Evolutionary conservation across 1,140 invertebrate species (phyloP).

Genomic region (Penaeus vannamei): DNA sequence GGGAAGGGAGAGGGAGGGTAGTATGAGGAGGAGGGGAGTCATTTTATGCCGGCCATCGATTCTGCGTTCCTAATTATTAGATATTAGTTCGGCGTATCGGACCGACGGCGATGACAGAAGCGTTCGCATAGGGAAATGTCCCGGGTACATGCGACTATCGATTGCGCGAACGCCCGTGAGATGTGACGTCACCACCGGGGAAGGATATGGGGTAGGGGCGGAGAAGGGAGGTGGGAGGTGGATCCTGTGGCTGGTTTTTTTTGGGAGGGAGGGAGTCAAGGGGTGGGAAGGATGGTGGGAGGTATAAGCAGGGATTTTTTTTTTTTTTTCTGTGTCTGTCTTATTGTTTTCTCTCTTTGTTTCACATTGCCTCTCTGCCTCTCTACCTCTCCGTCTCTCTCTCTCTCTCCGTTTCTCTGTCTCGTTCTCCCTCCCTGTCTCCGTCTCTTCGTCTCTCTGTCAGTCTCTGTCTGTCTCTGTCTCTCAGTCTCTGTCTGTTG

Average conservation of each 20-base stretch:
- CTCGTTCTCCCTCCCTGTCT: conserved; percentile 4
- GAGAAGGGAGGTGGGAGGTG: neutral
- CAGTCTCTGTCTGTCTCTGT: neutral
- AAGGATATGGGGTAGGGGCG: neutral
- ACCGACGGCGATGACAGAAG: too few relatives aligned
- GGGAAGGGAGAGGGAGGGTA: too few relatives aligned
- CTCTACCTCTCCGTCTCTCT: neutral
- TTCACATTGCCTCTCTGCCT: neutral
- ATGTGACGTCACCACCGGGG: neutral
- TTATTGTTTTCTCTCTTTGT: neutral
- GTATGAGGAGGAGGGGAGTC: too few relatives aligned
- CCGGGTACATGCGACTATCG: too few relatives aligned
- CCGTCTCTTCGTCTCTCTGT: neutral
- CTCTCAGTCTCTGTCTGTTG: neutral
- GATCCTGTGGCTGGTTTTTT: neutral
- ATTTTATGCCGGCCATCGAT: too few relatives aligned
- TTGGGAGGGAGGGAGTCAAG: neutral
- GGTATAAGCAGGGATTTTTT: neutral
- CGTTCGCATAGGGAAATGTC: too few relatives aligned
- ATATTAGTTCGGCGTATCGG: too few relatives aligned
- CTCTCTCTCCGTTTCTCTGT: neutral
- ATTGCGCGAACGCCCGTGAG: too few relatives aligned
- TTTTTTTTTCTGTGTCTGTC: neutral
- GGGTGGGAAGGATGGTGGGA: neutral
- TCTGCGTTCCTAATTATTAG: too few relatives aligned